Percentiles rank a stretch among this genome's conserved stretches.
Conservation (phyloP, 2,113 vertebrate species). For the Phyllopteryx taeniolatus region DNA sequence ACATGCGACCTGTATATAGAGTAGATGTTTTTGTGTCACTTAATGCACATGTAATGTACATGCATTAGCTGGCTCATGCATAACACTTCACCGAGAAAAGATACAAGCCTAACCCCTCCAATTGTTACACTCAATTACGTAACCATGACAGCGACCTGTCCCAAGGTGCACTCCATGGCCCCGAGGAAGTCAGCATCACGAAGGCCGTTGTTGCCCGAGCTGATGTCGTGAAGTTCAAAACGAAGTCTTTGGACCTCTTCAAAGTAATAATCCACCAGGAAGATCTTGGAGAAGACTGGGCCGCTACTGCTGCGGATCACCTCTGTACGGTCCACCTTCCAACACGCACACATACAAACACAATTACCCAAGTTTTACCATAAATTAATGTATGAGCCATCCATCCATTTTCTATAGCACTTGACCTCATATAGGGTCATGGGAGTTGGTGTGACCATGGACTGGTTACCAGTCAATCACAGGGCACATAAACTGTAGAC, state of each 20-base stretch:
- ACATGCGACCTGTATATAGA: too few relatives aligned
- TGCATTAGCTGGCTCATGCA: too few relatives aligned
- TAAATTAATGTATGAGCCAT: too few relatives aligned
- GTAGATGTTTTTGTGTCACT: too few relatives aligned
- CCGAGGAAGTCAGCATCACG: slow-evolving; percentile 95
- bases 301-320: slow-evolving; percentile 93
- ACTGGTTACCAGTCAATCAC: too few relatives aligned
- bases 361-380: not conserved
- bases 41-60: too few relatives aligned
- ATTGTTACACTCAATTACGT: not conserved
- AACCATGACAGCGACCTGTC: slow-evolving; percentile 78
- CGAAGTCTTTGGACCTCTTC: slow-evolving; percentile 95
- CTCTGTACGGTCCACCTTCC: slow-evolving; percentile 94
- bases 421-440: too few relatives aligned
- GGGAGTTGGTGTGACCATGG: too few relatives aligned
- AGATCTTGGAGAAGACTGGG: slow-evolving; percentile 93
- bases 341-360: slow-evolving; percentile 1
- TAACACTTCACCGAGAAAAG: too few relatives aligned
- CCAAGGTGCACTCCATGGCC: slow-evolving; percentile 93
- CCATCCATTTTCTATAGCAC: too few relatives aligned
- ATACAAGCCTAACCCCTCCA: too few relatives aligned
- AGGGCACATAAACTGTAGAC: too few relatives aligned
- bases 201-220: slow-evolving; percentile 92
- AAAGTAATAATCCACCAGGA: slow-evolving; percentile 95
- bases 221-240: slow-evolving; percentile 95